These are phyloP conservation scores for Lutraria lutraria DNA, from an alignment of 2,888 invertebrate species.

Conservation along the genomic window DNA sequence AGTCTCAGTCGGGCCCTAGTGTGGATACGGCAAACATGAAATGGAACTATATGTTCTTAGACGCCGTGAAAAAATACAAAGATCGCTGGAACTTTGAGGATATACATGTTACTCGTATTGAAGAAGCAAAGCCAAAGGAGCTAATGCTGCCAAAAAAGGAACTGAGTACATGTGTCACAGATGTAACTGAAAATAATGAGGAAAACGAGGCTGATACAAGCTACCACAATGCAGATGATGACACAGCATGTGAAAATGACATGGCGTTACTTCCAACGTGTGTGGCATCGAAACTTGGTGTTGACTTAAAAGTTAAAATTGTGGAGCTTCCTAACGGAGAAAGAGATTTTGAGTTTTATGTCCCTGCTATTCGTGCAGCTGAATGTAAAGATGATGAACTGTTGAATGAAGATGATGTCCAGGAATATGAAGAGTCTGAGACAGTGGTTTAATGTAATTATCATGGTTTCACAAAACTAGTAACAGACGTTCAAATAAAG, in stretches of 20 bases:
- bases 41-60: constrained; percentile 49
- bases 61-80: constrained; percentile 36
- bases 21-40: constrained; percentile 56
- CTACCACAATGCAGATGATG: no score
- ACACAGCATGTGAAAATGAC: background rate
- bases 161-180: background rate
- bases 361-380: background rate
- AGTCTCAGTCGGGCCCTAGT: constrained; percentile 28
- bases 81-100: constrained; percentile 51
- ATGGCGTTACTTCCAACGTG: no score
- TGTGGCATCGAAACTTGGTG: no score
- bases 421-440: background rate
- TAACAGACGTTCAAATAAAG: background rate
- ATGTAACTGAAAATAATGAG: background rate
- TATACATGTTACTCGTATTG: constrained; percentile 1
- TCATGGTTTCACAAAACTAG: no score
- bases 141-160: background rate
- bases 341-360: background rate
- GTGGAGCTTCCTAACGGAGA: background rate
- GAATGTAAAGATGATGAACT: constrained; percentile 6
- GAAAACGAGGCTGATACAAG: no score
- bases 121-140: background rate
- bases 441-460: background rate
- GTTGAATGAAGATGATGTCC: background rate
- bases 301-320: constrained; percentile 8